Conservation (phyloP, 2,797 vertebrate genomes). For the Mormyrus hasselquistii region DNA sequence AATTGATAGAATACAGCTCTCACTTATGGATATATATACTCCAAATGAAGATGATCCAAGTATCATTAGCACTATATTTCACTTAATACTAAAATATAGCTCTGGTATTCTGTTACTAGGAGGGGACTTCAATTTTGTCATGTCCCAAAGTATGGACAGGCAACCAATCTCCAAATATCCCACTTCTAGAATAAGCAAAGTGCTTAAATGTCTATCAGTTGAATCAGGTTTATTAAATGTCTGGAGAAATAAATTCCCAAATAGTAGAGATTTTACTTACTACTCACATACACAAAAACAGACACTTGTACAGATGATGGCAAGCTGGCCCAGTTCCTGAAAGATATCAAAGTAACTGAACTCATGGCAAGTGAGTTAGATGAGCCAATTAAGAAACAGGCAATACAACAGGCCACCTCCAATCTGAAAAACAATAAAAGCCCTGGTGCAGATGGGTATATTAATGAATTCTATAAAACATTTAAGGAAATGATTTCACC, state of each 20-base stretch:
- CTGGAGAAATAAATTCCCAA: constrained; percentile 6
- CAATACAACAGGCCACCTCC: too few relatives aligned
- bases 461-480: too few relatives aligned
- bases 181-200: constrained; percentile 11
- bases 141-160: background rate
- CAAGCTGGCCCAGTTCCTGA: too few relatives aligned
- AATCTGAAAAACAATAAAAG: too few relatives aligned
- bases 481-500: too few relatives aligned
- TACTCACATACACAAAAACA: background rate
- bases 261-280: background rate
- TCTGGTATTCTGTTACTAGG: background rate
- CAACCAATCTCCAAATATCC: background rate
- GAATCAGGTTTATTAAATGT: background rate
- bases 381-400: too few relatives aligned
- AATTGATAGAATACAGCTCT: constrained; percentile 23
- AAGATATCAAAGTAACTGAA: too few relatives aligned
- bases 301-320: too few relatives aligned
- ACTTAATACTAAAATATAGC: background rate
- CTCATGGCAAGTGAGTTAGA: too few relatives aligned
- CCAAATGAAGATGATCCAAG: constrained; percentile 21
- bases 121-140: constrained; percentile 12
- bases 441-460: too few relatives aligned
- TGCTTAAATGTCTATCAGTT: background rate
- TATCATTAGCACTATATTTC: constrained; percentile 13
- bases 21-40: constrained; percentile 20